phyloP scores from a whole-genome alignment of 2,113 vertebrate genomes.

The Paracanthobrama guichenoti region DNA sequence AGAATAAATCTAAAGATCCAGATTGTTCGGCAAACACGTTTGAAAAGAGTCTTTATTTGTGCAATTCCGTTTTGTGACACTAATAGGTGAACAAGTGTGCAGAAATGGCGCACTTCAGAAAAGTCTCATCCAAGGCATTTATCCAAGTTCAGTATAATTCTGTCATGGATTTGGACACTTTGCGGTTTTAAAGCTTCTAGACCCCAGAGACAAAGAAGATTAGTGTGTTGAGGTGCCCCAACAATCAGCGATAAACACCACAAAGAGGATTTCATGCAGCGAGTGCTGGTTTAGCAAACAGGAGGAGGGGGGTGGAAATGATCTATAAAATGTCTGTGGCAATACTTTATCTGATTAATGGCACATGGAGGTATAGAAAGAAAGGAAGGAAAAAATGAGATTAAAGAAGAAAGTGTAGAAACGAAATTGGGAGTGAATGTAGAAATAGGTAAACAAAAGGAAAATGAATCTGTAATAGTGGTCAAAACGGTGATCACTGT shows the following conservation, averaged over 20 bases:
- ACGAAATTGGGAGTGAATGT: background rate
- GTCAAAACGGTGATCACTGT: background rate
- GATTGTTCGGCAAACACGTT: background rate
- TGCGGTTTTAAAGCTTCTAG: background rate
- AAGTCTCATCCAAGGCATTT: background rate
- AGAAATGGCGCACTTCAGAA: background rate
- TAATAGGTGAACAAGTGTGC: background rate
- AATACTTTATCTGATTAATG: conserved; percentile 31
- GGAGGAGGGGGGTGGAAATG: background rate
- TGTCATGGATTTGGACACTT: conserved; percentile 8
- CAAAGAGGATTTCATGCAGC: conserved; percentile 31
- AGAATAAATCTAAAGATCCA: background rate
- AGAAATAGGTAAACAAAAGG: background rate
- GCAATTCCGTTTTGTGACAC: background rate
- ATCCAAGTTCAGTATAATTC: background rate
- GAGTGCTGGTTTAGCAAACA: conserved; percentile 19
- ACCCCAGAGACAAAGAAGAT: conserved; percentile 14
- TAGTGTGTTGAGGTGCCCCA: conserved; percentile 2
- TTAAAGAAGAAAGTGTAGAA: background rate
- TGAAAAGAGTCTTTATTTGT: background rate
- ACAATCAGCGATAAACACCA: conserved; percentile 16
- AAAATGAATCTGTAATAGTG: background rate
- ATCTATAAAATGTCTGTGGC: conserved; percentile 15
- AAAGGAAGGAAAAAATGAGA: background rate
- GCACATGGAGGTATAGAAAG: background rate